A percentile compares a stretch with the other conserved stretches of the same genome.
Conservation (phyloP, 2,113 vertebrate genomes). For the Nanorana parkeri region DNA sequence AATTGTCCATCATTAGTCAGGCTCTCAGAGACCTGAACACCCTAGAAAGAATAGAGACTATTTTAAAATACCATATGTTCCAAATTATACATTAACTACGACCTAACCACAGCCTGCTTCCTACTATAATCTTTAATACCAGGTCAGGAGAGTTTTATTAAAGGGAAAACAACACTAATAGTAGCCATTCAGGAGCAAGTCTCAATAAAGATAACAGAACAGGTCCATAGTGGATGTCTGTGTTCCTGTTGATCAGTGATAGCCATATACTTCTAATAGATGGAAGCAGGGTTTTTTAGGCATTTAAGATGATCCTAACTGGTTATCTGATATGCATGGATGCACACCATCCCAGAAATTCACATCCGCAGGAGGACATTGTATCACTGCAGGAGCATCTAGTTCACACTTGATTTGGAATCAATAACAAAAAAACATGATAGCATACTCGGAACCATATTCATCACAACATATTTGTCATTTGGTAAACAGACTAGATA, state of each 20-base stretch:
- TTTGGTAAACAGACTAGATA: too few species aligned
- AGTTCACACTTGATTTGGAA: too few species aligned
- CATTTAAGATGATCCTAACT: neutral
- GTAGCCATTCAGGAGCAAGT: conserved; percentile 9
- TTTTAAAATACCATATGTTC: conserved; percentile 89
- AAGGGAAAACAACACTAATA: conserved; percentile 53
- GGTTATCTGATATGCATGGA: neutral
- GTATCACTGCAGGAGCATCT: neutral
- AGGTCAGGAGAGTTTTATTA: conserved; percentile 56
- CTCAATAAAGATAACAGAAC: conserved; percentile 41
- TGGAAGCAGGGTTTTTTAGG: neutral
- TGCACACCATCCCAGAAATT: conserved; percentile 2
- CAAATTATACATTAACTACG: conserved; percentile 92
- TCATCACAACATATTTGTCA: too few species aligned
- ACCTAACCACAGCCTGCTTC: conserved; percentile 65
- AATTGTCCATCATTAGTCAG: conserved; percentile 93
- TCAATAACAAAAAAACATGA: too few species aligned
- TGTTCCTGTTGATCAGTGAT: conserved; percentile 19
- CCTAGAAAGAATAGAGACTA: conserved; percentile 75
- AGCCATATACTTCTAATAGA: conserved; percentile 9
- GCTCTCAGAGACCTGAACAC: conserved; percentile 79
- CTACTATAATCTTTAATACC: conserved; percentile 70
- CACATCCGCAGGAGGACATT: neutral
- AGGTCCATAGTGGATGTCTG: conserved; percentile 15
- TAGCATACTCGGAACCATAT: too few species aligned